Evolutionary conservation across 2,888 invertebrate genomes (phyloP).

Genomic region (Oscheius onirici): DNA sequence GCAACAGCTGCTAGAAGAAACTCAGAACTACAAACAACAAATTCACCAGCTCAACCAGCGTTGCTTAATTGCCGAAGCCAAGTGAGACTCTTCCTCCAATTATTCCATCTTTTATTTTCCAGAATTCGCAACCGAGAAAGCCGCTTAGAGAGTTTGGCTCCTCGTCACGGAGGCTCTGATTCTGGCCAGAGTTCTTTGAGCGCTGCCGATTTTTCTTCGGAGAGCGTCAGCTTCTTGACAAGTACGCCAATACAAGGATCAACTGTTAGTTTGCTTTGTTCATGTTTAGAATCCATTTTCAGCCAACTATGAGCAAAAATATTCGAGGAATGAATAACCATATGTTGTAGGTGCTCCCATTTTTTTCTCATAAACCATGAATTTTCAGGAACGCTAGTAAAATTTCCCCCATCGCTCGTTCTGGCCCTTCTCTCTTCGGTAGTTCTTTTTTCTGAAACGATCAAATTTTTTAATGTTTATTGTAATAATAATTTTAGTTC

Average conservation of each 20-base stretch:
- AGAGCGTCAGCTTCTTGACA: slow-evolving; percentile 14
- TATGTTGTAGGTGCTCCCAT: neutral
- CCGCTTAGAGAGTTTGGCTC: neutral
- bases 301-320: neutral
- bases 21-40: neutral
- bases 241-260: slow-evolving; percentile 13
- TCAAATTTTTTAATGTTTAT: neutral
- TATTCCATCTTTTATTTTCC: neutral
- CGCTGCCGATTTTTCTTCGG: neutral
- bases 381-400: neutral
- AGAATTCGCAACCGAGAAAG: slow-evolving; percentile 6
- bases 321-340: neutral
- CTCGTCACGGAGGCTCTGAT: neutral
- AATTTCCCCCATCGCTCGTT: neutral
- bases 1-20: neutral
- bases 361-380: neutral
- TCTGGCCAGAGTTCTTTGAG: neutral
- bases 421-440: too few relatives aligned
- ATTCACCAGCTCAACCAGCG: neutral
- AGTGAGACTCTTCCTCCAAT: neutral
- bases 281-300: neutral
- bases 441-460: neutral
- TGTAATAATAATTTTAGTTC: too few relatives aligned
- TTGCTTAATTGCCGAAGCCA: neutral
- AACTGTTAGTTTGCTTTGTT: neutral